Evolutionary conservation across 2,113 vertebrate genomes (phyloP), one percentile per base, ranked within the genome.

Genomic region (Pollachius pollachius): DNA sequence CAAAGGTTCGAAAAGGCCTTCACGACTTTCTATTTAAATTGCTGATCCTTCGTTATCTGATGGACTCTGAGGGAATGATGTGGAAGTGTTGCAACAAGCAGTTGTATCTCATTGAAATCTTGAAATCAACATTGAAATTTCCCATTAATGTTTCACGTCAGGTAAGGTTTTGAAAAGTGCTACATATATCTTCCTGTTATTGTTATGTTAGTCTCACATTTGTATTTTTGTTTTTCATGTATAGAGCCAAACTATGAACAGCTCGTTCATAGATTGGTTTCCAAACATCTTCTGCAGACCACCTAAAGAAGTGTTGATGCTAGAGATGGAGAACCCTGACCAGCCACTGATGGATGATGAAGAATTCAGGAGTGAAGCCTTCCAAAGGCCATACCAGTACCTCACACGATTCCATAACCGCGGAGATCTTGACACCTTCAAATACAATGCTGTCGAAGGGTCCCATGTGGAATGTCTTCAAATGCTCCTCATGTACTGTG

Each of bases 311-410:
- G 94, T 98, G 6, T 78, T 98, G 0, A 80, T 88, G 64, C 67
- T 93, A 64, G 86, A 91, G 75, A 86, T 86, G 7, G 82, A 0
- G 2, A 85, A 19, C 65, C 5, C 0, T 41, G 68, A 71, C 0
- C 93, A 93, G 1, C 95, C 94, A 0, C 85, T 94, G 2, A 96
- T 98, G 95, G 96, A 98, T 88, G 15, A 75, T n/a, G 15, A 37
- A 16, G 93, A 94, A 65, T 99, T 99, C 65, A 6, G 37, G 70
- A 95, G 94, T 3, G 93, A 91, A 76, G 89, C 92, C 27, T 99
- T 95, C 86, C 97, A 99, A 72, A 93, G 97, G 23, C 94, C 97
- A 0, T 99, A 93, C 85, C 97, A 99, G 65, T 99, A 99, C 64
- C 85, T 99, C 68, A 92, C 15, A 8, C 89, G 93, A 13, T 96